Conservation (phyloP, 1,140 invertebrate species). For the Pristionchus pacificus region DNA sequence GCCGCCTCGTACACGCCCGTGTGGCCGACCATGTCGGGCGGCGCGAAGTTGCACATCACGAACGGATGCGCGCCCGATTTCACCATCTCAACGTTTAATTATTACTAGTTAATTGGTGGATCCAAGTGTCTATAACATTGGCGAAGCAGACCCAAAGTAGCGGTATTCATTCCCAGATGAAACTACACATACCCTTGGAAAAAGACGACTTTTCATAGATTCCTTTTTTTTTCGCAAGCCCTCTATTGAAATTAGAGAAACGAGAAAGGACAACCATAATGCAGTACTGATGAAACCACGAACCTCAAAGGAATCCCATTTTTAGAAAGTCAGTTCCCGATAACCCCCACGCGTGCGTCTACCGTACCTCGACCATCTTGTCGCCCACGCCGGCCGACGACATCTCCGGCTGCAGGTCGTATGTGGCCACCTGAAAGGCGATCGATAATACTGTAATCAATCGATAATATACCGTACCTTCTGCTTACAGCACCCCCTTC, state of each 20-base stretch:
- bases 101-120: no score
- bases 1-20: slow-evolving; percentile 62
- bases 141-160: no score
- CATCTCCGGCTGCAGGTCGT: slow-evolving; percentile 62
- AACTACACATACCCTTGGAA: no score
- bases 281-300: no score
- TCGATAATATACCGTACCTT: no score
- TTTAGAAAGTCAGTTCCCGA: no score
- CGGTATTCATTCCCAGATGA: no score
- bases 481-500: no score
- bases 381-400: slow-evolving; percentile 59
- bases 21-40: slow-evolving; percentile 63
- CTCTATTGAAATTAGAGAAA: no score
- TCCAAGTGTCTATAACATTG: no score
- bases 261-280: no score
- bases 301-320: no score
- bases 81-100: slow-evolving; percentile 52
- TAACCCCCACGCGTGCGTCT: background rate
- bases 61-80: slow-evolving; percentile 59
- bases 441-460: background rate
- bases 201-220: background rate
- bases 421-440: slow-evolving; percentile 57
- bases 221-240: background rate
- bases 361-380: slow-evolving; percentile 57
- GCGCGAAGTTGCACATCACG: slow-evolving; percentile 63